These are phyloP conservation scores for Microcebus jonahi DNA, from an alignment of 2,113 vertebrate species.

Conservation along the genomic window DNA sequence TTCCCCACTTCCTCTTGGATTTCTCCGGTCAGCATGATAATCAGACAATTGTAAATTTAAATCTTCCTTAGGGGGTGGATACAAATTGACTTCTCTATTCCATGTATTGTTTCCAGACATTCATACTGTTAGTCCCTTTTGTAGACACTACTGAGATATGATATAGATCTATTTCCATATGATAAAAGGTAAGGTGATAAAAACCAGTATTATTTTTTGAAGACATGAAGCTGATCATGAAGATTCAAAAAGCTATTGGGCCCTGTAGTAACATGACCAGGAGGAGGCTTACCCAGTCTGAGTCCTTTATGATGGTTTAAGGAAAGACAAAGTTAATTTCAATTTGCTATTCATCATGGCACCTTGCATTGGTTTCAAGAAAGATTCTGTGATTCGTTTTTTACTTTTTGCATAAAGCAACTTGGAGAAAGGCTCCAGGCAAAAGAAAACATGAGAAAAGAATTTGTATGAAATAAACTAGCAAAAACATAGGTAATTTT, in stretches of 20 bases:
- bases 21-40: not conserved
- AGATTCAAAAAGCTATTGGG: not conserved
- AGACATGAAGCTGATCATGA: not conserved
- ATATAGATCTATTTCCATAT: not conserved
- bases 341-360: not conserved
- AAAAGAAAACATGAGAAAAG: conserved; percentile 21
- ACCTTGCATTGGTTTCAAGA: not conserved
- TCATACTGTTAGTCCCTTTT: not conserved
- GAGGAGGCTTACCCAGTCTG: not conserved
- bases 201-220: not conserved
- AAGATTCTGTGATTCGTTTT: not conserved
- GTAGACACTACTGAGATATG: not conserved
- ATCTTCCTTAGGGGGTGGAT: rapidly evolving
- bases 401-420: not conserved
- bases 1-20: not conserved
- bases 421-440: not conserved
- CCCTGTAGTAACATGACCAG: not conserved
- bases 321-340: not conserved
- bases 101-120: not conserved
- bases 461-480: not conserved
- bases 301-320: not conserved
- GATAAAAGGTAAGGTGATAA: not conserved
- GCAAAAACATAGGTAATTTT: not conserved
- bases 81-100: not conserved
- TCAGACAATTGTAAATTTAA: not conserved